These are phyloP conservation scores for Bostrychus sinensis DNA, from an alignment of 2,113 vertebrate genomes.

Conservation along the genomic window DNA sequence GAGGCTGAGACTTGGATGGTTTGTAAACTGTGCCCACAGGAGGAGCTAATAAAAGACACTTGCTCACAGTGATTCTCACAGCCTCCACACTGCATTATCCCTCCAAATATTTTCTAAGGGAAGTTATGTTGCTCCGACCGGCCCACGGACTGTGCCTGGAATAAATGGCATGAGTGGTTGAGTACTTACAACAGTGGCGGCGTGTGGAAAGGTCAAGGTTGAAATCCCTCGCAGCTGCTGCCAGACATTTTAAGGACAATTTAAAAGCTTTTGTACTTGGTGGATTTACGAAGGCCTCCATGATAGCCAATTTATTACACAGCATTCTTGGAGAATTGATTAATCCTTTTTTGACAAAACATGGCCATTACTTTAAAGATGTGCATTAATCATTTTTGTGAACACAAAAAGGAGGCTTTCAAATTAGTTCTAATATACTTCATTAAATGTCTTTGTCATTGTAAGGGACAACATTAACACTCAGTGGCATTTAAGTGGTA, in stretches of 20 bases:
- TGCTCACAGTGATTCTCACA: slow-evolving; percentile 29
- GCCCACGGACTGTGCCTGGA: slow-evolving; percentile 8
- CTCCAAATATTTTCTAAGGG: slow-evolving; percentile 16
- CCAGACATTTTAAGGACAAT: slow-evolving; percentile 3
- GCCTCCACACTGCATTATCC: slow-evolving; percentile 20
- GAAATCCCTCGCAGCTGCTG: slow-evolving; percentile 12
- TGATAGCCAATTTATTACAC: slow-evolving; percentile 10
- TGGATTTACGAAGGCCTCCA: slow-evolving; percentile 1
- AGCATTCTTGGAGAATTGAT: no score
- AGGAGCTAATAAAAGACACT: slow-evolving; percentile 54
- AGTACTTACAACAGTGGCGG: slow-evolving; percentile 21
- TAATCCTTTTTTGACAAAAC: slow-evolving; percentile 9
- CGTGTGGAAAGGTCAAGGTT: slow-evolving; percentile 43
- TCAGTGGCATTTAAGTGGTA: no score
- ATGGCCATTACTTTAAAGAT: slow-evolving; percentile 15
- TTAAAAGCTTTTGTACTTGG: slow-evolving; percentile 4
- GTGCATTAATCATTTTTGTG: slow-evolving; percentile 6
- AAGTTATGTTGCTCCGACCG: slow-evolving; percentile 14
- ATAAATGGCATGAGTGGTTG: slow-evolving; percentile 18
- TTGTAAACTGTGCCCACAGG: slow-evolving; percentile 54
- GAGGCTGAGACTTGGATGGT: slow-evolving; percentile 35
- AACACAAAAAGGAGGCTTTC: no score
- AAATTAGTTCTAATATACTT: no score
- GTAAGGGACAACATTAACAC: no score
- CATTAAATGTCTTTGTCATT: no score